Conservation (phyloP, 1,140 invertebrate species). For the Armadillidium nasatum region DNA sequence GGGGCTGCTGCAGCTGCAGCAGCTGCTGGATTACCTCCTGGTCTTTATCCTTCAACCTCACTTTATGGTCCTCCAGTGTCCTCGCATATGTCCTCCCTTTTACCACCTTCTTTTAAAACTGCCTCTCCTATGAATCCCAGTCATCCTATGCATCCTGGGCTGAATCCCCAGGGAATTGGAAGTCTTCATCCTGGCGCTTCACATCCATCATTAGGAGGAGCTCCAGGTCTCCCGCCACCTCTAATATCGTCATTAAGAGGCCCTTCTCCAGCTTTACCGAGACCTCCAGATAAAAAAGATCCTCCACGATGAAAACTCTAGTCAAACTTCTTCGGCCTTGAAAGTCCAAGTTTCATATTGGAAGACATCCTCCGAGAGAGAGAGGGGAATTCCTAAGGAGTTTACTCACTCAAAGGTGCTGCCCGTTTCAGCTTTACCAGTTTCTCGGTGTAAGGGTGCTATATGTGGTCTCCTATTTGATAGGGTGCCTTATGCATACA, state of each 20-base stretch:
- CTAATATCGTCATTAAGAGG: background rate
- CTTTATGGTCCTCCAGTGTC: slow-evolving; percentile 22
- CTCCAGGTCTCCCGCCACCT: slow-evolving; percentile 18
- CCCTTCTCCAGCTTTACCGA: background rate
- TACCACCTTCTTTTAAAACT: slow-evolving; percentile 18
- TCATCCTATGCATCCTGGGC: slow-evolving; percentile 20
- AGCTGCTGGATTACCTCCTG: background rate
- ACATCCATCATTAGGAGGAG: background rate
- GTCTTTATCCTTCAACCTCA: slow-evolving; percentile 22
- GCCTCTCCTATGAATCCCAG: background rate
- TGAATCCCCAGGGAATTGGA: background rate
- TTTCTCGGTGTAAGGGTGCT: no score
- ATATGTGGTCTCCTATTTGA: no score
- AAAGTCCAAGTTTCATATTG: no score
- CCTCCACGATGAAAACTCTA: slow-evolving; percentile 9
- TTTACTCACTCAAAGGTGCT: no score
- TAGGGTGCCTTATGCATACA: no score
- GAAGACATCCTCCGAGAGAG: no score
- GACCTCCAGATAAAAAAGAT: slow-evolving; percentile 25
- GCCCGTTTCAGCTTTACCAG: no score
- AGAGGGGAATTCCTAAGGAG: no score
- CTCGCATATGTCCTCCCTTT: slow-evolving; percentile 19
- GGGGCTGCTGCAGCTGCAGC: slow-evolving; percentile 14
- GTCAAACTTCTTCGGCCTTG: background rate
- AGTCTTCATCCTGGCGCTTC: slow-evolving; percentile 7